These are phyloP conservation scores for Smithornis capensis DNA, from an alignment of 2,113 vertebrate genomes.

Conservation along the genomic window DNA sequence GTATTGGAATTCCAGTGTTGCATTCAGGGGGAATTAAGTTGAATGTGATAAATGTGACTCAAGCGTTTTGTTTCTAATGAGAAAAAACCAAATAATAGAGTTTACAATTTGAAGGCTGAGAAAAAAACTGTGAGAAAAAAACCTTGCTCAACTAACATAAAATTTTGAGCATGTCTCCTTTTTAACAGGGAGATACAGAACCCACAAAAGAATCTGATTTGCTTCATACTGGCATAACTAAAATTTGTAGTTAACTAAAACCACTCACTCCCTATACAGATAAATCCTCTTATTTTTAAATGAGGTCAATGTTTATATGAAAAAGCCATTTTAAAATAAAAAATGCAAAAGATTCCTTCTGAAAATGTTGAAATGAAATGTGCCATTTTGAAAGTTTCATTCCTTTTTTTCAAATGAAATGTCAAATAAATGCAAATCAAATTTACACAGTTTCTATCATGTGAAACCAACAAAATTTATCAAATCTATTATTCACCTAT, in stretches of 20 bases:
- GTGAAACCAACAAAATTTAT: slow-evolving; percentile 16
- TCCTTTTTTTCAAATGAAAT: not conserved
- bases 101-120: not conserved
- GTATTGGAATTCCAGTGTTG: not conserved
- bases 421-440: slow-evolving; percentile 45
- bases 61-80: not conserved
- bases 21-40: not conserved
- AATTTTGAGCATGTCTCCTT: not conserved
- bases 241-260: not conserved
- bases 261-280: not conserved
- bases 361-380: slow-evolving; percentile 28
- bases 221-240: not conserved
- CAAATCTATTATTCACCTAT: slow-evolving; percentile 48
- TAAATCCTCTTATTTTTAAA: slow-evolving; percentile 14
- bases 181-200: not conserved
- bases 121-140: not conserved
- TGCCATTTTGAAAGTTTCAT: slow-evolving; percentile 30
- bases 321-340: slow-evolving; percentile 25
- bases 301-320: slow-evolving; percentile 33
- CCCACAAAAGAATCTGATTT: not conserved
- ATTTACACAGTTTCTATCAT: not conserved
- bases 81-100: not conserved
- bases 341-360: slow-evolving; percentile 39
- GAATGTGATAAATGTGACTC: not conserved
- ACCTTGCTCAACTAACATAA: not conserved